Conservation (phyloP, 2,797 vertebrate species). For the Leucoraja ocellata region DNA sequence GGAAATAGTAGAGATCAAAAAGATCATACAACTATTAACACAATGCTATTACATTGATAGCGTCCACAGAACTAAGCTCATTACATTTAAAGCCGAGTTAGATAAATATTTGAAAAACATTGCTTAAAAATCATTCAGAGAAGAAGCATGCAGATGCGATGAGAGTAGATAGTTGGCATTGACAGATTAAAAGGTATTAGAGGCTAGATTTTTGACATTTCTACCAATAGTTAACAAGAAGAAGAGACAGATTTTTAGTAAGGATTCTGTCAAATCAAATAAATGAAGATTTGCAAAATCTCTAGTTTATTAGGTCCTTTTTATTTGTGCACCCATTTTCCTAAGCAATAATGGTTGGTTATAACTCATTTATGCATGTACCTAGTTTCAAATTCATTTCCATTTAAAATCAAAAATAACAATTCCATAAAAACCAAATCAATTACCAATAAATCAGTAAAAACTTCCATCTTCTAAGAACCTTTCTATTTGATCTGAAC, state of each 20-base stretch:
- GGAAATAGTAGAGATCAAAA: neutral
- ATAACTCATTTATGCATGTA: neutral
- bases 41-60: neutral
- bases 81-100: neutral
- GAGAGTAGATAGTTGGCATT: too few relatives aligned
- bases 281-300: neutral
- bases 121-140: neutral
- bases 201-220: neutral
- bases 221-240: neutral
- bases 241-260: neutral
- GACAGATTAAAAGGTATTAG: neutral
- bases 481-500: neutral
- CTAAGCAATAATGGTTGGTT: neutral
- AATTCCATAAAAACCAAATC: neutral
- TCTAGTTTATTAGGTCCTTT: neutral
- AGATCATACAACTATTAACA: neutral
- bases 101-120: constrained; percentile 6
- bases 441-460: too few relatives aligned
- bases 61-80: neutral
- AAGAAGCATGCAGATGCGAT: neutral
- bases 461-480: neutral
- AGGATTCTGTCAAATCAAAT: neutral
- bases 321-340: neutral
- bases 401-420: neutral
- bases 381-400: neutral